Evolutionary conservation across 1,140 invertebrate species (phyloP).

Genomic region (Drosophila murphyi): DNA sequence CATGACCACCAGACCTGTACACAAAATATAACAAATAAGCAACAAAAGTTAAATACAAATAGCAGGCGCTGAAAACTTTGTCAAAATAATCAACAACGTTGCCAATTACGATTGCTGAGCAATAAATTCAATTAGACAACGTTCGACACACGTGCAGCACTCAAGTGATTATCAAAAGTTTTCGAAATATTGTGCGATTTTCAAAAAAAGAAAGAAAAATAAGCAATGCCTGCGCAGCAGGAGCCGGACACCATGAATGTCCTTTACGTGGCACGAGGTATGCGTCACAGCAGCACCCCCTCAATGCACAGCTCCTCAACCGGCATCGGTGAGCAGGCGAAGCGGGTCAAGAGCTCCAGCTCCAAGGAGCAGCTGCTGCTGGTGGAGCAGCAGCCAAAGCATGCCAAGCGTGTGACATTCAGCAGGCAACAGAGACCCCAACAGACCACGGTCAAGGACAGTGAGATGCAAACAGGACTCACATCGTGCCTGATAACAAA

Average conservation of each 20-base stretch:
- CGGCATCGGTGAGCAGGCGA: background rate
- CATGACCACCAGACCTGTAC: constrained; percentile 91
- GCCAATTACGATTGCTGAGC: constrained; percentile 1
- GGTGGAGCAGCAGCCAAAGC: constrained; percentile 41
- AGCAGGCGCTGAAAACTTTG: constrained; percentile 12
- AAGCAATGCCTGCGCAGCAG: constrained; percentile 9
- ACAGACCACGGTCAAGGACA: constrained; percentile 17
- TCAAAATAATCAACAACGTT: constrained; percentile 31
- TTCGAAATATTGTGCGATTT: constrained; percentile 14
- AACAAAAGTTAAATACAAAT: background rate
- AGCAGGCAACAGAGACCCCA: constrained; percentile 16
- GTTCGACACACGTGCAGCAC: constrained; percentile 19
- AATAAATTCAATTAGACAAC: constrained; percentile 23
- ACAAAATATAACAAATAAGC: background rate
- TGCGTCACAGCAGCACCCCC: constrained; percentile 23
- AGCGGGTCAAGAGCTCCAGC: background rate
- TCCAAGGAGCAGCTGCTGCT: constrained; percentile 22
- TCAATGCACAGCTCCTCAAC: background rate
- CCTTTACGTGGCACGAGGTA: constrained; percentile 5
- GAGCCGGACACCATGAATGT: constrained; percentile 19
- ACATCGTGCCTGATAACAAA: constrained; percentile 56
- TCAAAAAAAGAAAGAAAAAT: background rate
- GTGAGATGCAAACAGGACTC: constrained; percentile 32
- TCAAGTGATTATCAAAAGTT: constrained; percentile 12
- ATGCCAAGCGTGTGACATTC: constrained; percentile 51